A percentile compares a stretch with the other conserved stretches of the same genome.
These are phyloP conservation scores for Onychorhynchus coronatus DNA, from an alignment of 2,113 vertebrate species.

Conservation along the genomic window DNA sequence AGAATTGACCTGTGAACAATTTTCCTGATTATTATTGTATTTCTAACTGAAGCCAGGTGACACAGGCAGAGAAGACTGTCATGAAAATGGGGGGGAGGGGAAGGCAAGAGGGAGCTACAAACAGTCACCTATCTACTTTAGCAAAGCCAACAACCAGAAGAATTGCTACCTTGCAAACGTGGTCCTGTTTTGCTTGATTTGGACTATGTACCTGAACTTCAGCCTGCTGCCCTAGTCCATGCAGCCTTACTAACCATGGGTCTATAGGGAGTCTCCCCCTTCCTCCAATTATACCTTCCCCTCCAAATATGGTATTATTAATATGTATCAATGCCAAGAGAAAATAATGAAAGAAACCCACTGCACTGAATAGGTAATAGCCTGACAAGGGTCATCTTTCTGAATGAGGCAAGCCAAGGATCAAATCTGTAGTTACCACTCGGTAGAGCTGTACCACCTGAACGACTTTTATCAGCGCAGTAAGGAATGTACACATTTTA, in stretches of 20 bases:
- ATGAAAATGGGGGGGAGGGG: neutral
- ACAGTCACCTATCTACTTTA: neutral
- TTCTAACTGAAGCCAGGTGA: neutral
- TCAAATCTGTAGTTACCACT: neutral
- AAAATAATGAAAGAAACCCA: neutral
- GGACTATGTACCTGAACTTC: constrained; percentile 20
- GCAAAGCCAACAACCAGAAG: neutral
- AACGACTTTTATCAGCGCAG: neutral
- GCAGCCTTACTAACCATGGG: neutral
- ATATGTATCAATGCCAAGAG: neutral
- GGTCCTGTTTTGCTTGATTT: neutral
- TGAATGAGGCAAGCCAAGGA: neutral
- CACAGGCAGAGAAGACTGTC: neutral
- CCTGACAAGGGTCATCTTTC: neutral
- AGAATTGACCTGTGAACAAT: neutral
- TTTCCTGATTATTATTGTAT: neutral
- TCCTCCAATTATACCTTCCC: neutral
- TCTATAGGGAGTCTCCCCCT: neutral
- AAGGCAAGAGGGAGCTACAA: neutral
- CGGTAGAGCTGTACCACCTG: neutral
- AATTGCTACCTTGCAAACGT: neutral
- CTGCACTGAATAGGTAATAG: neutral
- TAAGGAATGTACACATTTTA: neutral
- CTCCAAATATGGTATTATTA: neutral
- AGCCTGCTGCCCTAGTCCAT: neutral